phyloP scores from a whole-genome alignment of 2,888 invertebrate species.

The Calameuta idolon region DNA sequence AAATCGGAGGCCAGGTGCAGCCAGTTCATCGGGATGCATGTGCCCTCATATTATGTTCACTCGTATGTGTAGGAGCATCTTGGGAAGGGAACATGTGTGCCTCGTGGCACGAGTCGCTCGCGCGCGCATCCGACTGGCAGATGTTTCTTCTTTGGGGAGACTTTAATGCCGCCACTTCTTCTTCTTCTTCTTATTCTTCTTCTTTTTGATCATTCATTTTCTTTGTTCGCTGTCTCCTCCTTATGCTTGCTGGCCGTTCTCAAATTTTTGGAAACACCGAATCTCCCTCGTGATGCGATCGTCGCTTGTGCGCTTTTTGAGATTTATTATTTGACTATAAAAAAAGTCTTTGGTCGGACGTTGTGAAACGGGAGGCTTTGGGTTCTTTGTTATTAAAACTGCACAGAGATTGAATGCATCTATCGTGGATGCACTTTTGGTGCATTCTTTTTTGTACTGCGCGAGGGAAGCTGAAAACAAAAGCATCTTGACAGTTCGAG shows the following conservation, averaged over 20 bases:
- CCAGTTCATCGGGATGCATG: slow-evolving; percentile 5
- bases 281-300: background rate
- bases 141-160: slow-evolving; percentile 33
- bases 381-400: background rate
- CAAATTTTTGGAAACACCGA: background rate
- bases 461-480: too few species aligned
- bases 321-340: background rate
- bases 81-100: slow-evolving; percentile 7
- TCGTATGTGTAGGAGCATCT: background rate
- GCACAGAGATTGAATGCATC: background rate
- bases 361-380: background rate
- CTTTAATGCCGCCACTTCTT: background rate
- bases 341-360: background rate
- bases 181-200: background rate
- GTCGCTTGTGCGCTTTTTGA: background rate
- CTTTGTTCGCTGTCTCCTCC: background rate
- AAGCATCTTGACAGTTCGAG: too few species aligned
- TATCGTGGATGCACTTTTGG: background rate
- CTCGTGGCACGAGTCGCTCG: slow-evolving; percentile 35
- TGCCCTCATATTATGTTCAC: slow-evolving; percentile 7
- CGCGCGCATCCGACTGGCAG: slow-evolving; percentile 31
- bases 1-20: slow-evolving; percentile 7
- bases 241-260: background rate
- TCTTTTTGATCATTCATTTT: background rate
- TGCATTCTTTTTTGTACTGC: background rate